Base-by-base conservation (phyloP, 1,140 invertebrate genomes). In the Sycobia sp. region DNA sequence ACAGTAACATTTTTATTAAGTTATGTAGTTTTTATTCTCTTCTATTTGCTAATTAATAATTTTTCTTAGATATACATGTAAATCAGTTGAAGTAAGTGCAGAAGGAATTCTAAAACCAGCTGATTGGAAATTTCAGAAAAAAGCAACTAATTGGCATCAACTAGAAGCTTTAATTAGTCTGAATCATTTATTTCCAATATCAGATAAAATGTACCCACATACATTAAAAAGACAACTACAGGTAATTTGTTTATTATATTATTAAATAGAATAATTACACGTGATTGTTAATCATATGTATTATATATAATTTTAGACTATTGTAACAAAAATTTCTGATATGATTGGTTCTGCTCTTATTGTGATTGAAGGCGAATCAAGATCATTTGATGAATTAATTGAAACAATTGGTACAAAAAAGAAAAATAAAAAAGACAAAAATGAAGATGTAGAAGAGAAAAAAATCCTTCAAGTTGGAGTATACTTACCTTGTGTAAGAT, bases 151-250 rank as follows among this genome's bases (percentile, higher is more conserved):
- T 67, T 92, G 90, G 90, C 84, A 88, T 67, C 83, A 87, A 69
- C 72, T 92, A n/a, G 85, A 90, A 69, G 87, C 88, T 67, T 81
- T 86, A 65, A 83, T 89, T 71, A 86, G 89, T 70, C 84, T 92
- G 73, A 86, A 91, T 77, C 82, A 86, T 69, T 72, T 86, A 32
- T 87, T 89, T 73, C 84, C 86, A 39, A 84, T 90, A 41, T 76
- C 83, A 64, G 79, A 83, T 22, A 81, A 84, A 60, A 81, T 84
- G 68, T 79, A 81, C 72, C 82, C 84, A 23, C 80, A 84, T 65
- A 84, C 85, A 39, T 83, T 90, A 4, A 87, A 86, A 67, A 86
- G 86, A 75, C 86, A 89, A 69, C 83, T 90, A 71, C 85, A 89
- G 81, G 87, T 89, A 81, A 67, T 55, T 63, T 56, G 62, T 22